phyloP scores from a whole-genome alignment of 2,797 vertebrate genomes.

The Luscinia megarhynchos region DNA sequence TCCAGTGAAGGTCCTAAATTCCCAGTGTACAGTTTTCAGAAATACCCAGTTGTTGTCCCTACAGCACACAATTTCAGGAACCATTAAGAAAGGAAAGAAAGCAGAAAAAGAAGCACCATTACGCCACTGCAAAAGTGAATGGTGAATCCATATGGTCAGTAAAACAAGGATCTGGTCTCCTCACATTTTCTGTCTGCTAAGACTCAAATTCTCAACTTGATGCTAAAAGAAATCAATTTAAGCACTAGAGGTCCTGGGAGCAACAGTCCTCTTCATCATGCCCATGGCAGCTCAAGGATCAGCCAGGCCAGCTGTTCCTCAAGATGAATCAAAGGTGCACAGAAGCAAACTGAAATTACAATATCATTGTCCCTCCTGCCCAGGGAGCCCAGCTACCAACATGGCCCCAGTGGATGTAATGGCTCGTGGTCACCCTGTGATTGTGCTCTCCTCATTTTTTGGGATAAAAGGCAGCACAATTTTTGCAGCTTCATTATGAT shows the following conservation, averaged over 20 bases:
- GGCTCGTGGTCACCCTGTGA: not conserved
- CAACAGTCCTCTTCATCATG: not conserved
- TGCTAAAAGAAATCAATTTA: not conserved
- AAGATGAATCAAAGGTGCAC: not conserved
- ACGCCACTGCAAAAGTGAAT: not conserved
- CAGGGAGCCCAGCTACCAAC: not conserved
- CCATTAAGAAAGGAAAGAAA: not conserved
- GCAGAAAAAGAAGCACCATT: not conserved
- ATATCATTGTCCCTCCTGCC: not conserved
- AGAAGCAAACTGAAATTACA: not conserved
- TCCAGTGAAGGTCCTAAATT: not conserved
- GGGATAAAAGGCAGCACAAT: not conserved
- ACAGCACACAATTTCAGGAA: not conserved
- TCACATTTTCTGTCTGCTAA: not conserved
- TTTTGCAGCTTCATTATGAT: slow-evolving; percentile 55
- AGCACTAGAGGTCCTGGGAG: not conserved
- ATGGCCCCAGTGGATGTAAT: not conserved
- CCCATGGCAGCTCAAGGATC: not conserved
- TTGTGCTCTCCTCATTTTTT: not conserved
- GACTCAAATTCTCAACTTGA: not conserved
- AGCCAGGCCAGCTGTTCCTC: not conserved
- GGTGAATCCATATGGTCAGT: not conserved
- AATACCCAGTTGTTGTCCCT: not conserved
- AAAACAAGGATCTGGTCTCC: not conserved
- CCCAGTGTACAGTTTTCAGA: not conserved